Percentiles rank a stretch among this genome's conserved stretches.
Conservation (phyloP, 2,888 invertebrate genomes). For the Tiliacea citrago region DNA sequence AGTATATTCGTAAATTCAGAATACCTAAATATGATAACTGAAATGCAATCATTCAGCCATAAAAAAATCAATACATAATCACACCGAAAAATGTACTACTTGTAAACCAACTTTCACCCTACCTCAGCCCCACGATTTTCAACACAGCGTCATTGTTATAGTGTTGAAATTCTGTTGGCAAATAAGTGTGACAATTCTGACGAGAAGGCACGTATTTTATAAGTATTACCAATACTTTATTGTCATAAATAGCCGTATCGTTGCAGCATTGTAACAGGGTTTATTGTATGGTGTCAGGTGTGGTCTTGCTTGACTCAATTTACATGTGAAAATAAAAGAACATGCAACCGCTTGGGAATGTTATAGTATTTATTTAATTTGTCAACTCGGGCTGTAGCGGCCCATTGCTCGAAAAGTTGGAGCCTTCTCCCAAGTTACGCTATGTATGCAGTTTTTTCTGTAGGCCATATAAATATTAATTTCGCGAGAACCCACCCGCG, state of each 20-base stretch:
- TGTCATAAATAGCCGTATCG: conserved; percentile 62
- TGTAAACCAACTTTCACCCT: conserved; percentile 51
- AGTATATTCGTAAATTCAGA: background rate
- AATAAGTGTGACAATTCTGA: conserved; percentile 52
- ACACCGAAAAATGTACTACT: conserved; percentile 18
- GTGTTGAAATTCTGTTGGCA: conserved; percentile 74
- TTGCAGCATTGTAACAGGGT: conserved; percentile 55
- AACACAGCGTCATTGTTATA: conserved; percentile 61
- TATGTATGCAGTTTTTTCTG: too few species aligned
- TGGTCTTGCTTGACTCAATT: conserved; percentile 3
- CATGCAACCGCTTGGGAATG: background rate
- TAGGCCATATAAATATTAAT: too few species aligned
- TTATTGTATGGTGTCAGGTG: conserved; percentile 33
- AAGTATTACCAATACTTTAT: conserved; percentile 51
- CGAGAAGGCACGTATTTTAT: conserved; percentile 70
- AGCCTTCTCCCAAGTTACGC: background rate
- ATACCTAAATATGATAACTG: background rate
- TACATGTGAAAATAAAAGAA: conserved; percentile 20
- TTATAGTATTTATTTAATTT: background rate
- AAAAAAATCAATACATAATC: conserved; percentile 26
- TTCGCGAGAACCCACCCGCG: too few species aligned
- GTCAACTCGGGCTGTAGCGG: background rate
- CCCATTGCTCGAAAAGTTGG: background rate
- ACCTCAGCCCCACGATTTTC: conserved; percentile 65
- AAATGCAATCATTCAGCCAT: conserved; percentile 9